Evolutionary conservation across 2,888 invertebrate genomes (phyloP), one percentile per base, ranked within the genome.

Genomic region (Pyrrhosoma nymphula): DNA sequence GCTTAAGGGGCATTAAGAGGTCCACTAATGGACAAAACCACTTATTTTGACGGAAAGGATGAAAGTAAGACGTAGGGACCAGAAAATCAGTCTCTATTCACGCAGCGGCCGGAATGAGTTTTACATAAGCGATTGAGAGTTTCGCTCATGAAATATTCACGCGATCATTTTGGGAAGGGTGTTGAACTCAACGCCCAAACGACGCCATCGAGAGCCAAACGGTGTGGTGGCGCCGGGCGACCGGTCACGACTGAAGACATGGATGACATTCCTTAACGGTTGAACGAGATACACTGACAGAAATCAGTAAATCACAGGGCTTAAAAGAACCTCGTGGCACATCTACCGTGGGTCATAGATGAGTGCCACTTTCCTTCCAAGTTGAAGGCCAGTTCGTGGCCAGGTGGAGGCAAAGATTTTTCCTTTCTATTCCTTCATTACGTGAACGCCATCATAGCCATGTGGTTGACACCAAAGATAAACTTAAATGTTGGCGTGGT

Each of bases 91-190:
- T 16, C n/a, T 16, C 82, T 1, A 82, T 82, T 16, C 82, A 35
- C 35, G 26, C 60, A 47, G 56, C 75, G 30, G 82, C 82, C 35
- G 30, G 82, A 69, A 69, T 69, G 82, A 82, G 82, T 82, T 82
- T 82, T 35, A 35, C 82, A 82, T 82, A 82, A 35, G 82, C 82
- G 82, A 82, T 82, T 30, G 35, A 82, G 35, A 82, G 26, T 35
- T 35, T 82, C 82, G 16, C 82, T 35, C 82, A 82, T 82, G 82
- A 82, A 82, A 82, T 82, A 82, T 82, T 82, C 82, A 82, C 47
- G 30, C 18, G 82, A 16, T 30, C 82, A 35, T 82, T 82, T 82
- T 82, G 30, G 18, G 35, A 10, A 82, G 82, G 82, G 82, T 82
- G 82, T 82, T 82, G 82, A 82, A 82, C 82, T 82, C 35, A 35